Percentiles rank a stretch among this genome's conserved stretches.
These are phyloP conservation scores for Diplodus sargus DNA, from an alignment of 2,797 vertebrate species.

Conservation along the genomic window DNA sequence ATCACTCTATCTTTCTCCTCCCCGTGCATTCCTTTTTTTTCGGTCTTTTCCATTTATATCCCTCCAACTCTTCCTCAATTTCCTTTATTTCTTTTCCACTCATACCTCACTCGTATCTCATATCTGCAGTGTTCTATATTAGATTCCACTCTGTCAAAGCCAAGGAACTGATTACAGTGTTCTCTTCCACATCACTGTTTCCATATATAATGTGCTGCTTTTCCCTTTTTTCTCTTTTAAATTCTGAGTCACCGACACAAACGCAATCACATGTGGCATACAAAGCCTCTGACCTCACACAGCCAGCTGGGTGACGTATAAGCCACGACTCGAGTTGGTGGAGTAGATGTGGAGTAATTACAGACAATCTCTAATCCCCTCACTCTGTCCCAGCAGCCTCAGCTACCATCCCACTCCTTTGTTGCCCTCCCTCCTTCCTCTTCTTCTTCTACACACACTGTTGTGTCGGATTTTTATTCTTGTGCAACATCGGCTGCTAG, in stretches of 20 bases:
- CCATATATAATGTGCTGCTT: background rate
- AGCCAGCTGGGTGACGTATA: slow-evolving; percentile 54
- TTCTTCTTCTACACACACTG: background rate
- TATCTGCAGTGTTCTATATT: slow-evolving; percentile 17
- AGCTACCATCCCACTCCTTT: slow-evolving; percentile 11
- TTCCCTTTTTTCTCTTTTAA: slow-evolving; percentile 10
- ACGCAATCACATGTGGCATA: slow-evolving; percentile 23
- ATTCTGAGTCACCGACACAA: slow-evolving; percentile 13
- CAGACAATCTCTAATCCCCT: slow-evolving; percentile 62
- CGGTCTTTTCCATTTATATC: slow-evolving; percentile 52
- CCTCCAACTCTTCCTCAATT: slow-evolving; percentile 26
- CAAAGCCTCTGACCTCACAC: slow-evolving; percentile 52
- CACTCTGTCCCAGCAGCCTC: slow-evolving; percentile 42
- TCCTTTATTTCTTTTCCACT: slow-evolving; percentile 33
- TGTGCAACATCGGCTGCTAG: background rate
- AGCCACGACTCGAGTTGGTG: slow-evolving; percentile 50
- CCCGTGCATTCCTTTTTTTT: slow-evolving; percentile 42
- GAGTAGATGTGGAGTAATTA: slow-evolving; percentile 63
- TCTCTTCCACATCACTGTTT: slow-evolving; percentile 19
- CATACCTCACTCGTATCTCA: background rate
- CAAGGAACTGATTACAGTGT: slow-evolving; percentile 34
- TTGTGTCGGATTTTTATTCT: background rate
- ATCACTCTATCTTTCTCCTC: slow-evolving; percentile 32
- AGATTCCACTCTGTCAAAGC: slow-evolving; percentile 36
- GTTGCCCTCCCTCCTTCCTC: background rate